Conservation (phyloP, 2,797 vertebrate genomes). For the Spea hammondii region DNA sequence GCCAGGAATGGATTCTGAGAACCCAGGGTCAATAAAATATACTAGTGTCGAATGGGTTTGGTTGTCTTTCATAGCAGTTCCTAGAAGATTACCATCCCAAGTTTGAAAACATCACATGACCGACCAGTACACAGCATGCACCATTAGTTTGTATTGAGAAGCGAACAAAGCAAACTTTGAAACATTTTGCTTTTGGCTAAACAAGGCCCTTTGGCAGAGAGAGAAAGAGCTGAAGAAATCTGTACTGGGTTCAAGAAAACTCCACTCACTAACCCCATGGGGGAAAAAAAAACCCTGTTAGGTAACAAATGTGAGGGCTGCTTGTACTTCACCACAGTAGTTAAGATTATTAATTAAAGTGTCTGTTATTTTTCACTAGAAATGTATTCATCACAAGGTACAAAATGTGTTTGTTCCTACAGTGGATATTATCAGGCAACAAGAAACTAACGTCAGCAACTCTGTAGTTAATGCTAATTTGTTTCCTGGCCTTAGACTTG, state of each 20-base stretch:
- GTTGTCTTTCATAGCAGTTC: constrained; percentile 35
- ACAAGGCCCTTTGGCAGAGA: constrained; percentile 24
- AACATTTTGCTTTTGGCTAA: constrained; percentile 34
- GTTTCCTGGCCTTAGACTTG: too few relatives aligned
- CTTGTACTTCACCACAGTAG: background rate
- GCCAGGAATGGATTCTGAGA: constrained; percentile 41
- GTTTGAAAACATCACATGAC: constrained; percentile 52
- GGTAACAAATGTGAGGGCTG: background rate
- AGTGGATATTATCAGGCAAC: too few relatives aligned
- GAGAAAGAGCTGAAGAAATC: constrained; percentile 7
- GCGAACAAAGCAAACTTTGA: constrained; percentile 49
- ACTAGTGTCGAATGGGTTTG: constrained; percentile 13
- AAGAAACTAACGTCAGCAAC: too few relatives aligned
- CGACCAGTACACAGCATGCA: constrained; percentile 26
- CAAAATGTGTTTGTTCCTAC: too few relatives aligned
- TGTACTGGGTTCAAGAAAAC: constrained; percentile 15
- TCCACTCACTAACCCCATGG: background rate
- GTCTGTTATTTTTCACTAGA: too few relatives aligned
- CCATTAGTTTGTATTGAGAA: background rate
- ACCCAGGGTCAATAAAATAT: constrained; percentile 9
- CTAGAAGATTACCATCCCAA: constrained; percentile 43
- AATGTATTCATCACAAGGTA: too few relatives aligned
- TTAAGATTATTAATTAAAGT: background rate
- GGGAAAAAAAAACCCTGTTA: background rate
- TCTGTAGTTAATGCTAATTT: too few relatives aligned